Conservation (phyloP, 2,797 vertebrate species). For the Gymnothorax reevesii region DNA sequence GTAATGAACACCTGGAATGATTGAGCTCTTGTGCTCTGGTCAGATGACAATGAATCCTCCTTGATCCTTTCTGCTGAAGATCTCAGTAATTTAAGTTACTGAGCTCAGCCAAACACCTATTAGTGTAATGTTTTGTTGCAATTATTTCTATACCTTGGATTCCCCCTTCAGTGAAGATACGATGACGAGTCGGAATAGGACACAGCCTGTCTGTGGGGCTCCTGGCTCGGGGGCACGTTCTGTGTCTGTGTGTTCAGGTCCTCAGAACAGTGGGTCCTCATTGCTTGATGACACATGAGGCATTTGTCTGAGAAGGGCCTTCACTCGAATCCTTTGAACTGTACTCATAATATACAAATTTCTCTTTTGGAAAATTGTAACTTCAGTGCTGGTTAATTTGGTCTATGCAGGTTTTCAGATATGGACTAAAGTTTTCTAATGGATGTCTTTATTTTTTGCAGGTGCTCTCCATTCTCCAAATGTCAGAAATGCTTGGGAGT, state of each 20-base stretch:
- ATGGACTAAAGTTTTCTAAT: neutral
- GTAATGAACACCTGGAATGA: neutral
- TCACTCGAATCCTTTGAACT: neutral
- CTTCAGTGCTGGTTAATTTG: neutral
- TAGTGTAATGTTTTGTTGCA: neutral
- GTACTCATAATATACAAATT: neutral
- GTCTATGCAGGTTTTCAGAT: too few relatives aligned
- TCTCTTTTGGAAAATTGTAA: neutral
- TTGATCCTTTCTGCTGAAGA: neutral
- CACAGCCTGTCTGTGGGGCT: constrained; percentile 19
- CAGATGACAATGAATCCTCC: neutral
- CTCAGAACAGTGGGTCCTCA: constrained; percentile 36
- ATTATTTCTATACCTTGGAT: neutral
- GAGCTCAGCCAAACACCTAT: neutral
- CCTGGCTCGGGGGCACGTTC: constrained; percentile 42
- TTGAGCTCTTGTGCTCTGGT: neutral
- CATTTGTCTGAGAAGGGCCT: constrained; percentile 68
- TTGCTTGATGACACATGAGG: constrained; percentile 58
- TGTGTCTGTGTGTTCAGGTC: constrained; percentile 44
- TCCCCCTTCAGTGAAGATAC: constrained; percentile 61
- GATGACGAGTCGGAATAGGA: constrained; percentile 61
- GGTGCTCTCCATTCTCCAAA: constrained; percentile 49
- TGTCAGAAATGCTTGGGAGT: constrained; percentile 51
- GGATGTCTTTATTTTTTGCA: constrained; percentile 38
- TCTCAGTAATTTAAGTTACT: neutral